These are phyloP conservation scores for Meandrusa payeni DNA, from an alignment of 2,888 invertebrate species.

Conservation along the genomic window DNA sequence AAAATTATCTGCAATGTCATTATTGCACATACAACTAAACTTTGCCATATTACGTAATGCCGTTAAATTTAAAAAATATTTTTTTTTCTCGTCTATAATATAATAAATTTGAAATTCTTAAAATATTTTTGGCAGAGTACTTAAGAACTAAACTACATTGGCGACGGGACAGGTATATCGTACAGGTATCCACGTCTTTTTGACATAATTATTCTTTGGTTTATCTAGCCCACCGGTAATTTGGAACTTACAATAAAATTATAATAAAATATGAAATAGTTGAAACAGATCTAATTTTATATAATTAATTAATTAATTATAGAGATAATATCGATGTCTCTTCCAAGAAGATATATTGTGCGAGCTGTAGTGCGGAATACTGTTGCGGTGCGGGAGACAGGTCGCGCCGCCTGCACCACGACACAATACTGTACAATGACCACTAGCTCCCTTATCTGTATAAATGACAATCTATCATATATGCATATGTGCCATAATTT, in stretches of 20 bases:
- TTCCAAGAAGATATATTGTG: too few species aligned
- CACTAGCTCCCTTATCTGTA: slow-evolving; percentile 12
- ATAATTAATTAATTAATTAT: slow-evolving; percentile 28
- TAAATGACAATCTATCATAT: slow-evolving; percentile 27
- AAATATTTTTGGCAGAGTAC: slow-evolving; percentile 67
- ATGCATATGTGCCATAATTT: slow-evolving; percentile 46
- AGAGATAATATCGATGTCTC: slow-evolving; percentile 27
- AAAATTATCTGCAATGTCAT: slow-evolving; percentile 57
- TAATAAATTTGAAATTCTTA: slow-evolving; percentile 52
- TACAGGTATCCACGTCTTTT: slow-evolving; percentile 62
- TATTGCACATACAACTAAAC: slow-evolving; percentile 61
- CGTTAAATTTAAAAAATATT: slow-evolving; percentile 59
- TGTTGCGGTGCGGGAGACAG: too few species aligned
- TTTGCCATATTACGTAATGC: slow-evolving; percentile 64
- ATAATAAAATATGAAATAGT: slow-evolving; percentile 60
- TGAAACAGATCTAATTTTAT: slow-evolving; percentile 53
- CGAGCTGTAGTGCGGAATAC: slow-evolving; percentile 22
- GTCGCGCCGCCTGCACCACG: too few species aligned
- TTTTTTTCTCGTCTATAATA: slow-evolving; percentile 41
- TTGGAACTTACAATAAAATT: slow-evolving; percentile 50
- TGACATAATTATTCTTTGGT: slow-evolving; percentile 73
- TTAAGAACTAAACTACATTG: slow-evolving; percentile 46
- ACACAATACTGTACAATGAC: slow-evolving; percentile 22
- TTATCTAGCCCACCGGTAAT: slow-evolving; percentile 75
- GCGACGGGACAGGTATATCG: slow-evolving; percentile 64